These are phyloP conservation scores for Cherax destructor DNA, from an alignment of 1,140 invertebrate genomes.

Conservation along the genomic window DNA sequence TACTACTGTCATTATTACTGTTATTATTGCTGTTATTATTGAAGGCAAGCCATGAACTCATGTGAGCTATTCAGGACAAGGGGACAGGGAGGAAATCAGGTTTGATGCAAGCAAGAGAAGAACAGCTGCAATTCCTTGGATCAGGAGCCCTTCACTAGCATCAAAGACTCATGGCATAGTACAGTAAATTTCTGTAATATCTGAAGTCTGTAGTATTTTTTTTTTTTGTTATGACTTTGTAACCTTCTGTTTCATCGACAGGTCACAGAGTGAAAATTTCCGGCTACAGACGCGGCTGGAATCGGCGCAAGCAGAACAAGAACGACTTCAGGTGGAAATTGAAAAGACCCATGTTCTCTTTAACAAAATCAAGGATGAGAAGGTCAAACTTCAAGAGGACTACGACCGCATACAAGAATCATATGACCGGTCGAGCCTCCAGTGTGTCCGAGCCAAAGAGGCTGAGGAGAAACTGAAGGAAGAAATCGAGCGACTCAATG, in stretches of 20 bases:
- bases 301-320: conserved; percentile 88
- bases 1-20: no score
- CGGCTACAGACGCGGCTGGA: conserved; percentile 91
- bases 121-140: no score
- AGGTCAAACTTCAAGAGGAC: conserved; percentile 90
- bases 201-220: no score
- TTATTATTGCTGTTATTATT: no score
- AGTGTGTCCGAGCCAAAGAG: conserved; percentile 89
- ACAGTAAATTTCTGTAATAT: no score
- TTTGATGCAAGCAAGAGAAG: no score
- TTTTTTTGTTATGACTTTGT: no score
- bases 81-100: no score
- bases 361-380: conserved; percentile 88
- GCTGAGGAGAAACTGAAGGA: conserved; percentile 93
- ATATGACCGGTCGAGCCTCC: conserved; percentile 88
- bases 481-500: conserved; percentile 86
- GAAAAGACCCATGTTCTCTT: conserved; percentile 88
- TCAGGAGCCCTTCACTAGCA: no score
- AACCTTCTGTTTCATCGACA: conserved; percentile 74
- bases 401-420: conserved; percentile 88
- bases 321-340: conserved; percentile 88
- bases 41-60: no score
- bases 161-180: no score
- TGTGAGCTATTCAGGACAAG: no score
- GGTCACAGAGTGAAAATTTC: conserved; percentile 90